Base-by-base conservation (phyloP, 2,888 invertebrate species). In the Brachylomia viminalis region DNA sequence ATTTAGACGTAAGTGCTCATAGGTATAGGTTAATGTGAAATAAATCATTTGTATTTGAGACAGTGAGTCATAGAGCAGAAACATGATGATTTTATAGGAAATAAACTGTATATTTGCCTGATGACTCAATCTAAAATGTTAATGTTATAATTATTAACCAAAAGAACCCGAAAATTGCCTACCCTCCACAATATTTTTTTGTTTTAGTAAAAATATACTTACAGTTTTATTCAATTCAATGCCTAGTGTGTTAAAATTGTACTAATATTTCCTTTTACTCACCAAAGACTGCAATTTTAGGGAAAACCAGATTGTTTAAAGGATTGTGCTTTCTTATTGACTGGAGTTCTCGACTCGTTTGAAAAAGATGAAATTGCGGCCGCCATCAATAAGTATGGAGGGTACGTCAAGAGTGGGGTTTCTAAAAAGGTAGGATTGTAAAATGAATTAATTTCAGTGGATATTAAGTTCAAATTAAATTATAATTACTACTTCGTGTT, bases 281-380 rank as follows among this genome's bases (percentile, higher is more conserved):
- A 72, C 15, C 2, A 42, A 8, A 42, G 1, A 27, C 33, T 69
- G 2, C 54, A 27, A 61, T 73, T 91, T 88, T 72, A 98, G 98
- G 98, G 98, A 49, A 96, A 97, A 71, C 97, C 97, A 27, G 96
- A 97, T 90, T 98, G 98, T 91, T 94, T 98, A 5, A 97, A 97
- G 70, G 97, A 98, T 72, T 94, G 97, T 74, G 97, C 97, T 8
- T 98, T 98, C 90, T 92, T 98, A 10, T 94, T 99, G 71, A 99
- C 99, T 58, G 99, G 99, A 52, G 98, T 99, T 2, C 95, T 99
- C 65, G 99, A 99, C 90, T 99, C 99, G 0, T 96, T 99, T 86
- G 98, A 99, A 88, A 97, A 98, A 23, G 98, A 98, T 10, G 98
- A 99, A 89, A 97, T 98, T 8, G 97, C 97, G 54, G 97, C 97